Base-by-base conservation (phyloP, 2,888 invertebrate species). In the Synanthedon andrenaeformis region DNA sequence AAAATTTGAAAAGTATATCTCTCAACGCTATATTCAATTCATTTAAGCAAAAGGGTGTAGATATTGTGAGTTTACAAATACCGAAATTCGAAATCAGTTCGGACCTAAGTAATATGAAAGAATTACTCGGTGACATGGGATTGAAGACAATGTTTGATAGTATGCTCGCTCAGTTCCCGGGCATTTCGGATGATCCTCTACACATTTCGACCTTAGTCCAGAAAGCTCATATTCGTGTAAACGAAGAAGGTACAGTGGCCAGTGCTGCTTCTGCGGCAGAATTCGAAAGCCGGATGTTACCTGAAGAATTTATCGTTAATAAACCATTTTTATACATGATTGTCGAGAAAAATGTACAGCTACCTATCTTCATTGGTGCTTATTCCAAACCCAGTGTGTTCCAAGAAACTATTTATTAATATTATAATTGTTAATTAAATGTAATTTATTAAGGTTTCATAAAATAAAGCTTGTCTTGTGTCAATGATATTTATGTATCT, bases 1-100 rank as follows among this genome's bases (percentile, higher is more conserved):
- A 86, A 0, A 78, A 79, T 12, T 64, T 93, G n/a, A 75, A 78
- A 11, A 64, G 59, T 0, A 64, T 88, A 12, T 87, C 88, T 54
- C 67, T 89, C 59, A 69, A 70, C 0, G 75, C 82, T 0, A 76
- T 92, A 41, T 79, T 90, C 42, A 64, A 74, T 3, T 65, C 75
- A 5, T 77, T 91, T 41, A 64, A 69, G 0, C 66, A 67, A 14
- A 68, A 78, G 2, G 70, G 72, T 11, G 70, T 78, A 0, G 79
- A 70, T n/a, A 76, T 76, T 3, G 88, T 90, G 0, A 77, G 82
- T 41, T 88, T 92, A 0, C 83, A 88, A 60, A 61, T 92, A 48
- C 92, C 92, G 0, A 84, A 86, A 60, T 92, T 92, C 63, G 87
- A 82, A 54, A 82, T 90, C 4, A 69, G 81, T 1, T 90, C 92